These are phyloP conservation scores for Cephalopterus ornatus DNA, from an alignment of 2,113 vertebrate genomes.

Conservation along the genomic window DNA sequence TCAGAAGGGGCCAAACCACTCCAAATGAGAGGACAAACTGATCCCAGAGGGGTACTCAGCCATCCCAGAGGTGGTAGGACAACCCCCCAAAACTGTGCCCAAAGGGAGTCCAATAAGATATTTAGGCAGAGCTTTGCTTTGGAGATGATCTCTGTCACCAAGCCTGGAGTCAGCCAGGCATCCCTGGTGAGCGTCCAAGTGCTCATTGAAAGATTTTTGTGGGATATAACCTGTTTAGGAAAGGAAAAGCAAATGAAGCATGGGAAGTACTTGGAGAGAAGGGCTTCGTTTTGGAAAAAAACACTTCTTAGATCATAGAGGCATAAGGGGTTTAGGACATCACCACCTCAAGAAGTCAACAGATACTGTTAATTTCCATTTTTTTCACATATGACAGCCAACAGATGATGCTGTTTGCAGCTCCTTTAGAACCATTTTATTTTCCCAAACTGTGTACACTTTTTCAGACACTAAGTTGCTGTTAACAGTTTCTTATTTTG, in stretches of 20 bases:
- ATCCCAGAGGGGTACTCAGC: not conserved
- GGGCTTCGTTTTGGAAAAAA: not conserved
- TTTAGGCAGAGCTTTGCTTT: not conserved
- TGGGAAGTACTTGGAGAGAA: not conserved
- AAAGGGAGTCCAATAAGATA: not conserved
- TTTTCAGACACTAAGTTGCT: not conserved
- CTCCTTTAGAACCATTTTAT: not conserved
- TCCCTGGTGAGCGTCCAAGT: not conserved
- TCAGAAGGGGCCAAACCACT: not conserved
- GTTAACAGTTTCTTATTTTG: not conserved
- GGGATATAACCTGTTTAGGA: not conserved
- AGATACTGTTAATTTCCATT: not conserved
- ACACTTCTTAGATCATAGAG: not conserved
- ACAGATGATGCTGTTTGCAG: not conserved
- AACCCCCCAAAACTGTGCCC: not conserved
- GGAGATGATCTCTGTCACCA: fast-evolving
- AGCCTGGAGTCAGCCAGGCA: not conserved
- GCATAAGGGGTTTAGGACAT: not conserved
- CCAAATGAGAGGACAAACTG: not conserved
- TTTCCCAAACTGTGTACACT: not conserved
- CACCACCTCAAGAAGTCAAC: not conserved
- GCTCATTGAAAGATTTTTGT: fast-evolving
- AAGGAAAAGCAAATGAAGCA: not conserved
- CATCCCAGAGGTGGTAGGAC: not conserved
- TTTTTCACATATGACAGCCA: not conserved